phyloP scores from a whole-genome alignment of 2,888 invertebrate species.

The Epinotia nisella region DNA sequence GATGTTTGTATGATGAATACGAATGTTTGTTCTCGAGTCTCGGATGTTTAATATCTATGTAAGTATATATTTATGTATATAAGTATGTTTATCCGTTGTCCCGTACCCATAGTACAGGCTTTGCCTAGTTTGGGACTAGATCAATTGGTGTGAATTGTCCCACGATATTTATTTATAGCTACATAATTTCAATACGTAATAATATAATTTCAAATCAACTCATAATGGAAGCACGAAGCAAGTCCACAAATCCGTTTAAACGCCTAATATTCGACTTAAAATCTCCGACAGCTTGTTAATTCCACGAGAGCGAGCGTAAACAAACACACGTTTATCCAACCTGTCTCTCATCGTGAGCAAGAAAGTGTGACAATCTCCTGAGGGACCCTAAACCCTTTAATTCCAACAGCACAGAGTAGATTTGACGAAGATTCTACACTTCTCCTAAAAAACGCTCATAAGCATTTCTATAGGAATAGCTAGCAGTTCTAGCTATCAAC shows the following conservation, averaged over 20 bases:
- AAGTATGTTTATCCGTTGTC: too few species aligned
- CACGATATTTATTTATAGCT: too few species aligned
- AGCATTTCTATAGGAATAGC: not conserved
- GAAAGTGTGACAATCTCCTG: conserved; percentile 44
- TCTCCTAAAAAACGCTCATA: not conserved
- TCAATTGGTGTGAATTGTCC: too few species aligned
- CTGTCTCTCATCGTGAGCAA: conserved; percentile 41
- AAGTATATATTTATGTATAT: too few species aligned
- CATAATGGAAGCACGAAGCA: not conserved
- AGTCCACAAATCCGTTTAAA: conserved; percentile 9
- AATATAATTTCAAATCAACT: not conserved
- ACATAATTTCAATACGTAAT: not conserved
- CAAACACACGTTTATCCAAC: conserved; percentile 33
- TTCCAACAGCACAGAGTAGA: conserved; percentile 20
- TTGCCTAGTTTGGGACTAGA: too few species aligned
- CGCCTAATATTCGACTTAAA: conserved; percentile 6
- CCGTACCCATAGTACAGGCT: too few species aligned
- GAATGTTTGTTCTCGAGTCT: too few species aligned
- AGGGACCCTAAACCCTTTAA: conserved; percentile 43
- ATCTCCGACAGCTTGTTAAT: conserved; percentile 30
- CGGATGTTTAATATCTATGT: too few species aligned
- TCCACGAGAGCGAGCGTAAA: conserved; percentile 23
- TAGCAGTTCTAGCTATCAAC: too few species aligned
- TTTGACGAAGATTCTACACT: conserved; percentile 1
- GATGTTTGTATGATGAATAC: too few species aligned